Evolutionary conservation across 2,797 vertebrate genomes (phyloP).

Genomic region (Malacoraja senta): DNA sequence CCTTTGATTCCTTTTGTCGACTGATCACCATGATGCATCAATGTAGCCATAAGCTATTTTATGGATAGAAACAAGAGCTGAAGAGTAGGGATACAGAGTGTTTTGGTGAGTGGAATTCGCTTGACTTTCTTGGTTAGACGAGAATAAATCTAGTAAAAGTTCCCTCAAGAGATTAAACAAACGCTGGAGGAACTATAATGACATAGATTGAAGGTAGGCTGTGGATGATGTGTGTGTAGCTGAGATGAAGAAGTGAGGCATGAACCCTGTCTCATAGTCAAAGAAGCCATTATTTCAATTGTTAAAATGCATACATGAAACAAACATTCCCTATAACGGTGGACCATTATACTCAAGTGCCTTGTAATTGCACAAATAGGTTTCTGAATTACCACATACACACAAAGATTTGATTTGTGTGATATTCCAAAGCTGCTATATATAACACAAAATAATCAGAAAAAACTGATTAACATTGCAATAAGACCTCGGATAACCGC

Average conservation of each 20-base stretch:
- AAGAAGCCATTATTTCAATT: neutral
- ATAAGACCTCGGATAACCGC: neutral
- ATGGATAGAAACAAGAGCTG: neutral
- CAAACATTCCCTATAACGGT: neutral
- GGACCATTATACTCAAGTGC: neutral
- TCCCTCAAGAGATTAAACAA: neutral
- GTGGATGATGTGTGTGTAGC: neutral
- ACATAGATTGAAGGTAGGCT: neutral
- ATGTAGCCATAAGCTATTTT: neutral
- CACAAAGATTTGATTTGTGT: neutral
- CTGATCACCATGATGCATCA: neutral
- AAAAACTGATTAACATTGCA: constrained; percentile 5
- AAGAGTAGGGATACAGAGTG: neutral
- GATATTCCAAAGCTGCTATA: constrained; percentile 3
- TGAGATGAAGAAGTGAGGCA: neutral
- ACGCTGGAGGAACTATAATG: neutral
- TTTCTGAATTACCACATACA: constrained; percentile 8
- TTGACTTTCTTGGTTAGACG: neutral
- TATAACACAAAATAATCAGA: constrained; percentile 19
- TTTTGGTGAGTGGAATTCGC: neutral
- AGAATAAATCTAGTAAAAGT: too few relatives aligned
- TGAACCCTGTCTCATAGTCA: neutral
- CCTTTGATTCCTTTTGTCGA: neutral
- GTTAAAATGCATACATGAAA: neutral
- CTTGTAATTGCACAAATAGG: neutral